A percentile compares a stretch with the other conserved stretches of the same genome.
These are phyloP conservation scores for Phyllostomus discolor DNA, from an alignment of 2,113 vertebrate species.

Conservation along the genomic window DNA sequence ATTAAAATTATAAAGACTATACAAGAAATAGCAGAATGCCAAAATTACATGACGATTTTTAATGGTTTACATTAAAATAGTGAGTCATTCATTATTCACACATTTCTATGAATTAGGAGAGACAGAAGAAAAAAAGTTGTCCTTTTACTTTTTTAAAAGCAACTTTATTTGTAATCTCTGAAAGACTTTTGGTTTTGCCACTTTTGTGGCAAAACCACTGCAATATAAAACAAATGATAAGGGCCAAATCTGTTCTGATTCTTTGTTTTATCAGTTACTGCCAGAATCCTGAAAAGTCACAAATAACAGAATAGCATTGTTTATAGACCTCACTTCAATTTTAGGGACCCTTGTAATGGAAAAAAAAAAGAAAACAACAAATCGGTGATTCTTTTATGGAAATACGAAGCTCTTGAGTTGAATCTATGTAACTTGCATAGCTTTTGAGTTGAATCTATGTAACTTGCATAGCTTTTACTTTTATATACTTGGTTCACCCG, in stretches of 20 bases:
- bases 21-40: background rate
- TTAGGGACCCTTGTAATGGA: background rate
- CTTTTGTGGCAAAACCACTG: background rate
- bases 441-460: background rate
- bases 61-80: background rate
- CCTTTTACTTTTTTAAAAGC: background rate
- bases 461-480: background rate
- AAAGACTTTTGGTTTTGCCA: background rate
- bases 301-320: background rate
- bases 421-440: background rate
- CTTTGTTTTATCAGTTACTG: background rate
- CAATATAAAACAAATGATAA: background rate
- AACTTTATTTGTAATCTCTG: background rate
- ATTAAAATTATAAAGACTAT: background rate
- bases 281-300: background rate
- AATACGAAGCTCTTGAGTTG: background rate
- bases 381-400: background rate
- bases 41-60: background rate
- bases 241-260: background rate
- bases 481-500: background rate
- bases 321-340: background rate
- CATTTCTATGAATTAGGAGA: background rate
- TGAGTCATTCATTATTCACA: background rate
- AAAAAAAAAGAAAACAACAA: background rate
- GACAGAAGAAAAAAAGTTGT: background rate